Evolutionary conservation across 2,888 invertebrate species (phyloP), one percentile per base, ranked within the genome.

Genomic region (Cryptocephalus moraei): DNA sequence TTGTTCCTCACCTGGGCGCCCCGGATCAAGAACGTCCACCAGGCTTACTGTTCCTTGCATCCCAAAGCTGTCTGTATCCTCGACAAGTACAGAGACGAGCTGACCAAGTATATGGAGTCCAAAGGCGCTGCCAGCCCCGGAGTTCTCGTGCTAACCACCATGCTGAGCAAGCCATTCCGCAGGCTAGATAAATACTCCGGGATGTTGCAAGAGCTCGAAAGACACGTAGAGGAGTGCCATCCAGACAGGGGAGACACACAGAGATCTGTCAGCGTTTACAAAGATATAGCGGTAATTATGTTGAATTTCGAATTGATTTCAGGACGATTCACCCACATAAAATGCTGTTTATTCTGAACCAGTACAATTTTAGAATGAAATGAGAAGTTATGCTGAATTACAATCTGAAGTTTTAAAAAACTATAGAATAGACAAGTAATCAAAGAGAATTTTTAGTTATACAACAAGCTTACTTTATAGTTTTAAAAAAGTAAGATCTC

Each of bases 211-310:
- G 97, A 99, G 68, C 73, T 97, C 51, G 95, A 96, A 59, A 76
- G 96, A 49, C 95, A 96, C 66, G 88, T 96, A 46, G 94, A 94
- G 69, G 94, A 94, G 68, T 87, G 86, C 56, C 95, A 99, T 71
- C 82, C 88, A 0, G 99, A 99, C 70, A 78, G 96, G 55, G 97
- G 97, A 1, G 96, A 99, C 66, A 91, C 95, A 0, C 96, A 97
- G 70, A 79, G 97, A 55, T 93, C 96, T 39, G 88, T 93, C 53
- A 84, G 86, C 56, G 90, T 97, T 34, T 99, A 91, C 68, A 91
- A 93, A 69, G 95, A 96, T 62, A 87, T 99, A 62, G 86, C 91
- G 58, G 93, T 93, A 73, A 78, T 82, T 73, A 49, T 51, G 22
- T 4, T 22, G 22, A 22, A 22, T 22, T 22, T 22, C 22, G 2